Evolutionary conservation across 2,797 vertebrate genomes (phyloP).

Genomic region (Urophycis tenuis): DNA sequence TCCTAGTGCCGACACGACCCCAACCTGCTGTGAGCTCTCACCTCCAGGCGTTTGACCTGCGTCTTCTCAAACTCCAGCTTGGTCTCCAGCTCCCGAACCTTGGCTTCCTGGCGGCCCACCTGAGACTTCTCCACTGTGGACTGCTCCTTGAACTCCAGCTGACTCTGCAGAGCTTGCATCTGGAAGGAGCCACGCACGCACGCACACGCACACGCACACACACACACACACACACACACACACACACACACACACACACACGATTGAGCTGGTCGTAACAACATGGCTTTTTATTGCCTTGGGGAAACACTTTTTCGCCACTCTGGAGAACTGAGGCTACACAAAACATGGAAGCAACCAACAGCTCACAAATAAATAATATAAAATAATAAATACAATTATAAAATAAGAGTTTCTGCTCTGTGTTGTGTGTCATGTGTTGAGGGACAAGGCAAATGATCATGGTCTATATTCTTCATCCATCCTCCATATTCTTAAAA

Average conservation of each 20-base stretch:
- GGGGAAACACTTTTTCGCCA: background rate
- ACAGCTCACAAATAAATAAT: background rate
- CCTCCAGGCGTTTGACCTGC: conserved; percentile 95
- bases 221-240: conserved; percentile 4
- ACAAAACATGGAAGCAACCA: background rate
- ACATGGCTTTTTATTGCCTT: background rate
- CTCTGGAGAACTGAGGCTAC: background rate
- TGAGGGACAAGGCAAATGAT: conserved; percentile 1
- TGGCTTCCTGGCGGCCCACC: conserved; percentile 92
- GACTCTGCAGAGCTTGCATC: conserved; percentile 92
- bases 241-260: background rate
- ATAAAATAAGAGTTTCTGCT: background rate
- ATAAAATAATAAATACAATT: background rate
- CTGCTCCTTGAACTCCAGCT: conserved; percentile 92
- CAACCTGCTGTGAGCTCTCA: conserved; percentile 43
- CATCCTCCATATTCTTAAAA: conserved; percentile 10
- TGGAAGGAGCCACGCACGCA: conserved; percentile 39
- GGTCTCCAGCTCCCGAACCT: conserved; percentile 90
- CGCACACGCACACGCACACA: background rate
- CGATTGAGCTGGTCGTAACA: background rate
- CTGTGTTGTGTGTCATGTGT: background rate
- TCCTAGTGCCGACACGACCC: background rate
- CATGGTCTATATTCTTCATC: background rate
- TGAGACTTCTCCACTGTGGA: conserved; percentile 97
- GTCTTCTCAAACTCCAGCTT: conserved; percentile 96